phyloP scores from a whole-genome alignment of 2,113 vertebrate species.

The Chiloscyllium plagiosum region DNA sequence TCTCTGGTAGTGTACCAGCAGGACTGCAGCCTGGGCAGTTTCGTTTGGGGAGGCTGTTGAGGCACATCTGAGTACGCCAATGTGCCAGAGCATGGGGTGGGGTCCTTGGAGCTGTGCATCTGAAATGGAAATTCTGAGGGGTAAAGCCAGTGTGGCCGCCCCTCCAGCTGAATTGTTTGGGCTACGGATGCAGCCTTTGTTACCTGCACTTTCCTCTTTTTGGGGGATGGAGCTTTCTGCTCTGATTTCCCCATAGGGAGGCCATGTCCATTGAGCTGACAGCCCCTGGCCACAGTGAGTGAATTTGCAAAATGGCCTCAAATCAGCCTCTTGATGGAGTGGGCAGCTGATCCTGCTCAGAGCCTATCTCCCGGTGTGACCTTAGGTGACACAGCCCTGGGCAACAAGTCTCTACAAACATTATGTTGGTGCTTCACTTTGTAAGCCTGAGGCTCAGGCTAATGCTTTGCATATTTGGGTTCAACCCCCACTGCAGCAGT shows the following conservation, averaged over 20 bases:
- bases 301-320: neutral
- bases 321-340: no score
- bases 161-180: neutral
- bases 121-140: neutral
- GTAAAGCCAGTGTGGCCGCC: neutral
- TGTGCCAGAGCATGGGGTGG: no score
- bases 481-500: no score
- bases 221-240: neutral
- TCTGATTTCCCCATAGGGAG: neutral
- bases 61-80: neutral
- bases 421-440: neutral
- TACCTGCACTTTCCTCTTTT: neutral
- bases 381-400: neutral
- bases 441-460: neutral
- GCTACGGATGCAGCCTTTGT: neutral
- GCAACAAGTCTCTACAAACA: neutral
- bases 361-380: neutral
- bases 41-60: no score
- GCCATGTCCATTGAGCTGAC: no score
- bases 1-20: no score
- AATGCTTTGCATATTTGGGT: no score
- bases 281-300: neutral
- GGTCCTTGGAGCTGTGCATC: neutral
- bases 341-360: no score
- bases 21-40: no score